Evolutionary conservation across 1,140 invertebrate genomes (phyloP).

Genomic region (Muscidifurax raptorellus): DNA sequence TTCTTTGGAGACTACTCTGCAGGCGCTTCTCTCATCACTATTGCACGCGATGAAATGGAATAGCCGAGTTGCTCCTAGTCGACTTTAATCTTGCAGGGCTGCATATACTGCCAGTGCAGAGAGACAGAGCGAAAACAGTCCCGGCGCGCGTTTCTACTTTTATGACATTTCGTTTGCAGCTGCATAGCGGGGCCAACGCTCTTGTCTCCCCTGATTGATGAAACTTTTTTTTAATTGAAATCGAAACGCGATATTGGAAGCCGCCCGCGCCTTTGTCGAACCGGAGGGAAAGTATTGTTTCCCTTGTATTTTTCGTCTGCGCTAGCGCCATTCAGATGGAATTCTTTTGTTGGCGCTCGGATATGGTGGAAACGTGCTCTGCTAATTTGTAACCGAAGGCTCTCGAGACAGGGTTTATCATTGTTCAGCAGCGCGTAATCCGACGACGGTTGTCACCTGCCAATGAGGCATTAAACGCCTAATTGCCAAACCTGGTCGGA

Average conservation of each 20-base stretch:
- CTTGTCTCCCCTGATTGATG: constrained; percentile 19
- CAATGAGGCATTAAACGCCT: constrained; percentile 16
- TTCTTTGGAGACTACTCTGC: constrained; percentile 15
- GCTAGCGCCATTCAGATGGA: not conserved
- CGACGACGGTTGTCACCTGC: not conserved
- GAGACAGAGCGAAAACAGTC: not conserved
- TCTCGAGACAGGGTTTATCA: too few species aligned
- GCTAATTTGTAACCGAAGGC: not conserved
- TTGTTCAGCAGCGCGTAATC: too few species aligned
- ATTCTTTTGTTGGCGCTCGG: not conserved
- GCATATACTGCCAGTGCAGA: too few species aligned
- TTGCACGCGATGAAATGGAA: constrained; percentile 62
- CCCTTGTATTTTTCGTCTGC: not conserved
- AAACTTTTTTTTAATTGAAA: constrained; percentile 49
- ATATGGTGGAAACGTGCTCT: not conserved
- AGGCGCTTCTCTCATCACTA: constrained; percentile 58
- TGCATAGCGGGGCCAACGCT: not conserved
- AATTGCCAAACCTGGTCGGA: not conserved
- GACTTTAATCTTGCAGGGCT: constrained; percentile 36
- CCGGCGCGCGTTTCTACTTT: constrained; percentile 51
- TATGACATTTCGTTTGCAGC: constrained; percentile 15
- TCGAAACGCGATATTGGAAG: constrained; percentile 35
- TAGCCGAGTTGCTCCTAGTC: constrained; percentile 55
- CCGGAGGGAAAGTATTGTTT: constrained; percentile 53
- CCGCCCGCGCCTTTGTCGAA: not conserved